Base-by-base conservation (phyloP, 2,113 vertebrate species). In the Pithys albifrons region DNA sequence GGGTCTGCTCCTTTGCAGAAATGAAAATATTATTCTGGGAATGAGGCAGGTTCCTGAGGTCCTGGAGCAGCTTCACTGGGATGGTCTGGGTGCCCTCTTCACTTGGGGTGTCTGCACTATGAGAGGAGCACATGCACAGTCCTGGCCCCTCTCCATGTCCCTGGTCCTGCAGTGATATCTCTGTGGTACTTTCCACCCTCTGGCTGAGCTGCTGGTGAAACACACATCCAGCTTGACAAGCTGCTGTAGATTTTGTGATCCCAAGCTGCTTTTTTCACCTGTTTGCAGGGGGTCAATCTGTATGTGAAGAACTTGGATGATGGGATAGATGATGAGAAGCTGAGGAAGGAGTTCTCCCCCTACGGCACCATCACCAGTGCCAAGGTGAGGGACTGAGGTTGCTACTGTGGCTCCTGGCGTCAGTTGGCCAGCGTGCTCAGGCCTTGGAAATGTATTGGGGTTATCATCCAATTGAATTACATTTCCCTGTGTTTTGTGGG, bases 231-330 rank as follows among this genome's bases (percentile, higher is more conserved):
- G n/a, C 14, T 19, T 55, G 27, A 71, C 11, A 77, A 94, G 28
- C 55, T 73, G 24, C 46, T 55, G 12, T 52, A 1, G 61, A 19
- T 19, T 33, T 8, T 27, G 9, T 7, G 6, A 52, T 37, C 9
- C 41, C 19, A 57, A 71, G 13, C 28, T 72, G 23, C 19, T 72
- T 41, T 79, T 46, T 49, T 65, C 9, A 9, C 57, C 51, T 31
- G 0, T 86, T 94, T 95, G 37, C 95, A 99, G 99, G 99, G 99
- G 0, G 99, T 99, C 59, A 99, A 99, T 97, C 96, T 99, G 17
- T 99, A 99, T 7, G 99, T 99, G 91, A 99, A 99, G 98, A 99
- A 99, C 93, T 94, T 99, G 96, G 99, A 99, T 35, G 99, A 99
- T 35, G 98, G 98, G 43, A 99, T 99, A 49, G 98, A 99, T 1